Conservation (phyloP, 2,113 vertebrate species). For the Alosa alosa region DNA sequence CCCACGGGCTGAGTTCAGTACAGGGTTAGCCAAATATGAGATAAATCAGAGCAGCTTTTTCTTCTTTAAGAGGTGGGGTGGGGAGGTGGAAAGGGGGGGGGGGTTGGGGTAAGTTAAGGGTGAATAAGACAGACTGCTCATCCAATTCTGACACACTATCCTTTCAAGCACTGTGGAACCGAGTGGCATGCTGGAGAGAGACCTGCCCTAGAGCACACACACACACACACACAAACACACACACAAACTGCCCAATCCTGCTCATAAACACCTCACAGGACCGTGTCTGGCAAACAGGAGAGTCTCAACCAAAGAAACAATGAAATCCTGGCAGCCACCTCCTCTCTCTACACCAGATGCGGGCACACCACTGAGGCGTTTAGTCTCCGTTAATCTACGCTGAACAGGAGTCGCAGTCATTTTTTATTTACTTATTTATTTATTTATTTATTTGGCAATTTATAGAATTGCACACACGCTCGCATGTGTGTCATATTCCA, state of each 20-base stretch:
- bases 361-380: not conserved
- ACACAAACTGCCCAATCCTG: not conserved
- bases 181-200: not conserved
- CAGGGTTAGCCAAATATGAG: slow-evolving; percentile 96
- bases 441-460: slow-evolving; percentile 52
- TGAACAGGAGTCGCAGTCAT: not conserved
- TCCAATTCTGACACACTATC: slow-evolving; percentile 3
- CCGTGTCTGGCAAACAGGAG: not conserved
- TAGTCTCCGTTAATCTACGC: not conserved
- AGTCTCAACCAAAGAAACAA: not conserved
- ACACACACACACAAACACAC: not conserved
- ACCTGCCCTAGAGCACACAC: not conserved
- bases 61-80: slow-evolving; percentile 15
- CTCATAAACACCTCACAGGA: not conserved
- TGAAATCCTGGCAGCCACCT: not conserved
- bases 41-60: slow-evolving; percentile 82
- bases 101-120: not conserved
- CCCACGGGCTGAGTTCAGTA: slow-evolving; percentile 87
- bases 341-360: not conserved
- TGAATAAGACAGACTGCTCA: not conserved
- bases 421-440: not conserved
- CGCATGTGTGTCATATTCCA: slow-evolving; percentile 55
- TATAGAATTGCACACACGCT: slow-evolving; percentile 47
- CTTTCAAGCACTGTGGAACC: not conserved
- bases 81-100: not conserved